Conservation (phyloP, 2,797 vertebrate genomes). For the Falco columbarius region DNA sequence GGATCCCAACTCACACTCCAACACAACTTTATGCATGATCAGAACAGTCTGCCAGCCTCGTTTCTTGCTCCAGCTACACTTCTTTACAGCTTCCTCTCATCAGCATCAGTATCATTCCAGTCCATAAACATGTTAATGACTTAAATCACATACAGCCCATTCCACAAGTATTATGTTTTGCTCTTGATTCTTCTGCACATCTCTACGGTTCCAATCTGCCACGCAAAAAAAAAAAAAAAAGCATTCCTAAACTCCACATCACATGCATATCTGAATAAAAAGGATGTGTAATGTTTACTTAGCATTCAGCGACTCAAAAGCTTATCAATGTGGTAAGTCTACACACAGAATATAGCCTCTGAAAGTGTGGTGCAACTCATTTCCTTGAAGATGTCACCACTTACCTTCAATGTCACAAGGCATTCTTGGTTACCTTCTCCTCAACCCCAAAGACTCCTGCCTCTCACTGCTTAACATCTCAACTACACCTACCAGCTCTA, state of each 20-base stretch:
- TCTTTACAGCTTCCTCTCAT: neutral
- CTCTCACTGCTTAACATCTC: neutral
- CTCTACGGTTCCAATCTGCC: neutral
- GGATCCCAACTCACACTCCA: neutral
- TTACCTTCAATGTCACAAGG: neutral
- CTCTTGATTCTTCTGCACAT: neutral
- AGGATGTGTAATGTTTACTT: neutral
- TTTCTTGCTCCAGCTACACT: neutral
- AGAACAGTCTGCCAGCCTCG: neutral
- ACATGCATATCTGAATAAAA: neutral
- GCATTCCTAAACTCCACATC: neutral
- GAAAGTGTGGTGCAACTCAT: neutral
- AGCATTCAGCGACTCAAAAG: neutral
- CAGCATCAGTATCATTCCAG: neutral
- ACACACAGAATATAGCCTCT: neutral
- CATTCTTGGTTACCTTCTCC: neutral
- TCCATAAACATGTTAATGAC: accelerated
- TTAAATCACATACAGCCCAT: neutral
- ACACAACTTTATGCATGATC: neutral
- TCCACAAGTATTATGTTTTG: neutral
- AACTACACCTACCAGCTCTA: neutral
- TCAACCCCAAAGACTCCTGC: neutral
- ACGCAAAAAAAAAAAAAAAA: neutral
- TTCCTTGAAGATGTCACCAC: neutral
- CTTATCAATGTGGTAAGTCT: neutral